Evolutionary conservation across 2,797 vertebrate species (phyloP).

Genomic region (Iguana delicatissima): DNA sequence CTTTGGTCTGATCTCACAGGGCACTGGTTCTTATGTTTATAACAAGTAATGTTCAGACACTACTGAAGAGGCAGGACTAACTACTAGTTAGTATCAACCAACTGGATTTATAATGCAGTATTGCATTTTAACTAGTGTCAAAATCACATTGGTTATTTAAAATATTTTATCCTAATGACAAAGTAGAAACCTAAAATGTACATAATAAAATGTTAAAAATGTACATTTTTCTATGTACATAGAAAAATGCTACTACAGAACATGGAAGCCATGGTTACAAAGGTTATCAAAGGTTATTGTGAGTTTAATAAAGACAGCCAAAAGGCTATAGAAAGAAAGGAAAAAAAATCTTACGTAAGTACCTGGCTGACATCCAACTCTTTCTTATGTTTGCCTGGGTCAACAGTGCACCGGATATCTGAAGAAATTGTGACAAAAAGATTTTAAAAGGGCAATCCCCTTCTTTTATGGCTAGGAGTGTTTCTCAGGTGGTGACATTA

Average conservation of each 20-base stretch:
- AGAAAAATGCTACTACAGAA: background rate
- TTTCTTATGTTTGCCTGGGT: conserved; percentile 53
- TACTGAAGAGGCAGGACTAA: background rate
- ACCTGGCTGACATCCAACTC: conserved; percentile 45
- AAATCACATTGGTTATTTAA: background rate
- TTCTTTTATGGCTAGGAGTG: conserved; percentile 19
- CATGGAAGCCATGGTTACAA: conserved; percentile 29
- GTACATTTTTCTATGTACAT: too few relatives aligned
- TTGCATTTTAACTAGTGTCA: background rate
- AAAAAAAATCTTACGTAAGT: conserved; percentile 32
- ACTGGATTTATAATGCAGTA: background rate
- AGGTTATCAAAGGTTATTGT: background rate
- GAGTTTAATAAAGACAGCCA: conserved; percentile 22
- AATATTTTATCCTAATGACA: background rate
- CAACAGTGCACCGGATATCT: conserved; percentile 45
- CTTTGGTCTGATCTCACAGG: background rate
- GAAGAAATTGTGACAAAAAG: conserved; percentile 40
- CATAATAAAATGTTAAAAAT: too few relatives aligned
- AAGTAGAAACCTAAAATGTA: background rate
- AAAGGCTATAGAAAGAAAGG: background rate
- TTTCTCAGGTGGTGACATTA: background rate
- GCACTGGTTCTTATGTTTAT: background rate
- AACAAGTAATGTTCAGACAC: background rate
- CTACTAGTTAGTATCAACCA: background rate
- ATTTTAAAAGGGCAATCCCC: conserved; percentile 17